Evolutionary conservation across 2,113 vertebrate species (phyloP).

Genomic region (Phalacrocorax pelagicus): DNA sequence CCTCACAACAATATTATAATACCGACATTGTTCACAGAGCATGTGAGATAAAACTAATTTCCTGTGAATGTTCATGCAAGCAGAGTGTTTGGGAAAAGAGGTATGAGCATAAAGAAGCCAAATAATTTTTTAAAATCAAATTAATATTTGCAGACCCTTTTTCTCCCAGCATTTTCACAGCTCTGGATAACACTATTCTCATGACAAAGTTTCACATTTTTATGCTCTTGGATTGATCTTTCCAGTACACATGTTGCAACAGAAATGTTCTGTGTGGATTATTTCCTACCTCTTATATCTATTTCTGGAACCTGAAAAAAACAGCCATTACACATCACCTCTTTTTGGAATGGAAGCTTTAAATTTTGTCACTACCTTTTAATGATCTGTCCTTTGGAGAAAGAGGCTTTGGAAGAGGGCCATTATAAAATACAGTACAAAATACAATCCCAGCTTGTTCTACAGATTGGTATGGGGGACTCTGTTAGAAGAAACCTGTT

Average conservation of each 20-base stretch:
- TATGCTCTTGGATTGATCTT: constrained; percentile 43
- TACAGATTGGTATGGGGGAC: not conserved
- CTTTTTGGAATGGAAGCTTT: constrained; percentile 39
- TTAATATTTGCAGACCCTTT: not conserved
- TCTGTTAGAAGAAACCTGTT: constrained; percentile 28
- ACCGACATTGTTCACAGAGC: not conserved
- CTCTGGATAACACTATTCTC: not conserved
- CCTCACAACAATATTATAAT: not conserved
- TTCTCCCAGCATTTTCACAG: not conserved
- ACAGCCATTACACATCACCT: not conserved
- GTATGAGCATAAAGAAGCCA: not conserved
- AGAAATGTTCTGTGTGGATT: constrained; percentile 21
- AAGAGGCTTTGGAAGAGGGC: constrained; percentile 27
- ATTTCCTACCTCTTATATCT: constrained; percentile 48
- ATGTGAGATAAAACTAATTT: not conserved
- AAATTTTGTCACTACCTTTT: constrained; percentile 39
- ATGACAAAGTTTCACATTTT: constrained; percentile 43
- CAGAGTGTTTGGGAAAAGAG: not conserved
- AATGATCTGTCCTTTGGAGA: constrained; percentile 34
- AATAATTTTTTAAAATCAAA: not conserved
- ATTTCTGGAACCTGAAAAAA: constrained; percentile 45
- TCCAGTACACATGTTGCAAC: not conserved
- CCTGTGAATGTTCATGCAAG: not conserved
- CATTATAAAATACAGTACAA: constrained; percentile 21
- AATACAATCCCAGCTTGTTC: constrained; percentile 27